phyloP scores from a whole-genome alignment of 2,113 vertebrate species.

The Otolemur garnettii region DNA sequence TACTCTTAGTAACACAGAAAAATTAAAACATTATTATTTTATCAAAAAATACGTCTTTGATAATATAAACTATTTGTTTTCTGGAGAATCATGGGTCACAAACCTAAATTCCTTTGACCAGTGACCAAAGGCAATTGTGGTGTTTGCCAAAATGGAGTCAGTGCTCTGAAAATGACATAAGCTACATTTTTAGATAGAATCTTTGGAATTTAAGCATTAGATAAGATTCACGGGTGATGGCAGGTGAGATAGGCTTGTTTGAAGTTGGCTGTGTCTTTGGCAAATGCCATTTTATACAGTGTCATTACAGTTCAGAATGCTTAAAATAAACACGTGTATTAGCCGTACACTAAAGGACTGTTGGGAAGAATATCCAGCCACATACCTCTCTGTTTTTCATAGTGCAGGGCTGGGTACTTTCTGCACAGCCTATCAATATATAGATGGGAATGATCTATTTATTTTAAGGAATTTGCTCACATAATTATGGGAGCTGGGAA shows the following conservation, averaged over 20 bases:
- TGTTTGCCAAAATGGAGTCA: background rate
- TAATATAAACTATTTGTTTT: background rate
- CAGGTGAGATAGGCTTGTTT: background rate
- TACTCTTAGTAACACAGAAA: background rate
- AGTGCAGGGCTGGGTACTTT: too few species aligned
- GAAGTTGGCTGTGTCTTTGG: background rate
- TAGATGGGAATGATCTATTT: background rate
- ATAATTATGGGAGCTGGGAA: rapidly evolving
- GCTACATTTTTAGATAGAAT: background rate
- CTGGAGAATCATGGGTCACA: background rate
- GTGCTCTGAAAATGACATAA: background rate
- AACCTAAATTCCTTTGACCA: background rate
- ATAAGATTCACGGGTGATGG: background rate
- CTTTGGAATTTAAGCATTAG: background rate
- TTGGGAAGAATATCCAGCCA: too few species aligned
- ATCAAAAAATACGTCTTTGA: background rate
- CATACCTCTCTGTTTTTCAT: too few species aligned
- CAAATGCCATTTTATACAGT: background rate
- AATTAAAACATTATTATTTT: background rate
- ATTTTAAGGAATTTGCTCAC: background rate
- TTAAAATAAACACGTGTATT: background rate
- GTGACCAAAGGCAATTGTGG: background rate
- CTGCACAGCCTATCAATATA: too few species aligned
- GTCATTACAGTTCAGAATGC: background rate
- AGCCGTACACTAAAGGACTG: background rate